Evolutionary conservation across 2,797 vertebrate species (phyloP), one percentile per base, ranked within the genome.

Genomic region (Hozukius guyotensis): DNA sequence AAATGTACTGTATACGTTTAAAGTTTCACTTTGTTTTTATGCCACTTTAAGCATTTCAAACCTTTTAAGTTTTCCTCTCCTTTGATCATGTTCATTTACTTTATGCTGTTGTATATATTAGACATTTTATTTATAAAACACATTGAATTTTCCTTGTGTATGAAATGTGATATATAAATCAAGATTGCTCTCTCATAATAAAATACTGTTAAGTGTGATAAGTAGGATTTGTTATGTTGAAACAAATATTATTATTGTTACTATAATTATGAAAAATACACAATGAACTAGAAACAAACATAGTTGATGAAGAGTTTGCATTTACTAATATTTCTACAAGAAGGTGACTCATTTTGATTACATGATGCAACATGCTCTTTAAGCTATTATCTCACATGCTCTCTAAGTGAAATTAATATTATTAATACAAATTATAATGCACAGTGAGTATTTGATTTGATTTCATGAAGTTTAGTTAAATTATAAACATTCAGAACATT

Each of bases 401-500:
- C 20, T 53, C 3, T 10, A 18, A 29, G 53, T 62, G 29, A 61
- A 34, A 56, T 4, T 32, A 16, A 62, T 56, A 52, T 46, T 9
- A 32, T 29, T 34, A 64, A 78, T 25, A 80, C 5, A 29, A 63
- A 61, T 61, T 31, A 34, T 52, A 2, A 79, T 52, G 27, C 5
- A 55, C 4, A 55, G 16, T 11, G 68, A 67, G 22, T 67, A 29
- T 71, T 65, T 79, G n/a, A 80, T 57, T 84, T 32, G 25, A 4
- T 46, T 74, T 84, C 4, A 75, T 69, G n/a, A 75, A 2, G 12
- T 77, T 79, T 25, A 65, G 57, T 87, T 68, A 3, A 82, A 75
- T 74, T 34, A 8, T 27, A 67, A 57, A 65, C 10, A 52, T 16
- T 60, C 11, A 22, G 25, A 16, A 60, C n/a, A 63, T 63, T 64